Conservation (phyloP, 2,888 invertebrate species). For the Diarsia dahlii region DNA sequence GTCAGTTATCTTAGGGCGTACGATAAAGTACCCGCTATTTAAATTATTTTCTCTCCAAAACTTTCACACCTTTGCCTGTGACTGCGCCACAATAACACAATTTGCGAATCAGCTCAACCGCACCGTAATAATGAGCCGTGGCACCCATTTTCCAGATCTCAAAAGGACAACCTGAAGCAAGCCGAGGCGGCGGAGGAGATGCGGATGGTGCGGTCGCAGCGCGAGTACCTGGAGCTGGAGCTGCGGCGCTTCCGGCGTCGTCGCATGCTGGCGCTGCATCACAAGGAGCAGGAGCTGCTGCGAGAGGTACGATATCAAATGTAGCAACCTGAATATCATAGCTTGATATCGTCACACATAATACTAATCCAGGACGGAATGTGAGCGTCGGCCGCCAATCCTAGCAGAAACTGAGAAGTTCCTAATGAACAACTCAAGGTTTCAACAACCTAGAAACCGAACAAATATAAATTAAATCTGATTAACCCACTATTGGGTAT, state of each 20-base stretch:
- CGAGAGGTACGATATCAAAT: slow-evolving; percentile 92
- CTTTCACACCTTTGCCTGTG: background rate
- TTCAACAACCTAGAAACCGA: background rate
- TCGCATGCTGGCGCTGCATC: slow-evolving; percentile 96
- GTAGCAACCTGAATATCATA: background rate
- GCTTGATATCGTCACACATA: too few species aligned
- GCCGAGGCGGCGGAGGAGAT: slow-evolving; percentile 98
- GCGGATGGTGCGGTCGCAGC: slow-evolving; percentile 96
- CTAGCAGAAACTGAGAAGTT: background rate
- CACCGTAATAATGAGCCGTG: background rate
- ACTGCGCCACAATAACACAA: background rate
- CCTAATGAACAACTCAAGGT: background rate
- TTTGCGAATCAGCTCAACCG: background rate
- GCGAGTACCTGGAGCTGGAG: slow-evolving; percentile 97
- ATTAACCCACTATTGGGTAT: too few species aligned
- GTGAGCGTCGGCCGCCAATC: background rate
- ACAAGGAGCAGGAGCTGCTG: slow-evolving; percentile 97
- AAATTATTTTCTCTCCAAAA: background rate
- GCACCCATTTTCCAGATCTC: slow-evolving; percentile 90
- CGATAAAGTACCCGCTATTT: background rate
- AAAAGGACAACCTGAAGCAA: slow-evolving; percentile 97
- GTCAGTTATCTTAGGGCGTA: background rate
- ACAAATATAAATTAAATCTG: background rate
- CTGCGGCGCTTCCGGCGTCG: slow-evolving; percentile 97
- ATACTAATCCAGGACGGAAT: background rate